Evolutionary conservation across 2,797 vertebrate species (phyloP), one percentile per base, ranked within the genome.

Genomic region (Bovichtus diacanthus): DNA sequence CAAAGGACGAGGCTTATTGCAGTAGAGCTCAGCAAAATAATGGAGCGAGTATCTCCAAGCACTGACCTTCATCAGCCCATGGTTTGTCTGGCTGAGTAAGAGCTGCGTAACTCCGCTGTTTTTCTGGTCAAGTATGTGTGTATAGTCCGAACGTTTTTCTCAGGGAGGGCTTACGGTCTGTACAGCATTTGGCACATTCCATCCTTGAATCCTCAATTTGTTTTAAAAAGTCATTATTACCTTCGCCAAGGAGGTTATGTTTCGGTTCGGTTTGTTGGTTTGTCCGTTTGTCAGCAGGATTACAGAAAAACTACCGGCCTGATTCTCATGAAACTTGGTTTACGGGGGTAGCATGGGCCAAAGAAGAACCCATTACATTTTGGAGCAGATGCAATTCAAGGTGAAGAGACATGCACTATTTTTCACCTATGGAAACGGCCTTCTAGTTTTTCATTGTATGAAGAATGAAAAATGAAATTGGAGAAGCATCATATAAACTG

Each of bases 51-150:
- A n/a, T 61, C 41, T 66, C 49, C 10, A 50, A 75, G 43, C 55
- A 25, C 3, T 44, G 68, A 84, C 76, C 78, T 73, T 76, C 63
- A 80, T 25, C 46, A 71, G 41, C n/a, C 23, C n/a, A 31, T 21
- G 11, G 44, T 31, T 54, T 9, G 23, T 36, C 66, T 36, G 39
- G 47, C 67, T 69, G 39, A 78, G 34, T 4, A n/a, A 0, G 11
- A 38, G 36, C 27, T n/a, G 54, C 23, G 4, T 72, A 31, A 65
- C 13, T 29, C 0, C 46, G 59, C 18, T 62, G 18, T 41, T 66
- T 71, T 27, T 56, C 16, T n/a, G n/a, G 27, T 58, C 2, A 12
- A 36, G 7, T 38, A 27, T 43, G 55, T 66, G 50, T 68, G 34
- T 44, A 23, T 4, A 11, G 5, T 38, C 4, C 38, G 58, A 73